Base-by-base conservation (phyloP, 2,888 invertebrate species). In the Nomada fabriciana region DNA sequence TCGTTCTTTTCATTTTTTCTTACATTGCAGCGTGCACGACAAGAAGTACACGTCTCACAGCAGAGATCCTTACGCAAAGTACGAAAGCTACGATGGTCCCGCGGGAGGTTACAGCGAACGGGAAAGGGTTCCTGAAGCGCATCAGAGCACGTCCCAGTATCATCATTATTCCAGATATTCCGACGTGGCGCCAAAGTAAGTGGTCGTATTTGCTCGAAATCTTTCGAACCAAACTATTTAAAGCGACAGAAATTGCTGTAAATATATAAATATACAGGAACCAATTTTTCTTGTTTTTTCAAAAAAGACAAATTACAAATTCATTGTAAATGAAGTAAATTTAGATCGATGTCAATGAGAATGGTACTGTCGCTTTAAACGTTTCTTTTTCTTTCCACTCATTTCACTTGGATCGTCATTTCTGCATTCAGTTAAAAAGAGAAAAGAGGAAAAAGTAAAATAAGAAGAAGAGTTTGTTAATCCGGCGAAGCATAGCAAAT, bases 121-220 rank as follows among this genome's bases (percentile, higher is more conserved):
- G 78, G 93, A 92, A 84, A 93, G 92, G 87, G 93, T 91, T 86
- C 89, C 92, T 68, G 94, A 93, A 82, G 91, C 91, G 70, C 94
- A 92, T 89, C 92, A 94, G 92, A 91, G 94, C 91, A 92, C 94
- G 91, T 95, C 95, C 92, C 94, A 95, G 86, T 94, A 95, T 87
- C 94, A 94, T 71, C 96, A 97, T 93, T 73, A 73, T 73, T 96
- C 97, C 91, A 96, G 97, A 94, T 97, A 97, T 95, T 96, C 96
- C 94, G 97, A 97, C 94, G 96, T 97, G 96, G 97, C 97, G 93
- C 97, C 97, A 94, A 97, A 97, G 97, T 97, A 95, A 96, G 97
- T 96, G 20, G 20, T 7, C 20, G n/a, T 42, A 11, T 57, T 15
- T 3, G 1, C 9, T 65, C 47, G 0, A 5, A 11, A 70, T 67